These are phyloP conservation scores for Coregonus ussuriensis DNA, from an alignment of 2,797 vertebrate genomes.

Conservation along the genomic window DNA sequence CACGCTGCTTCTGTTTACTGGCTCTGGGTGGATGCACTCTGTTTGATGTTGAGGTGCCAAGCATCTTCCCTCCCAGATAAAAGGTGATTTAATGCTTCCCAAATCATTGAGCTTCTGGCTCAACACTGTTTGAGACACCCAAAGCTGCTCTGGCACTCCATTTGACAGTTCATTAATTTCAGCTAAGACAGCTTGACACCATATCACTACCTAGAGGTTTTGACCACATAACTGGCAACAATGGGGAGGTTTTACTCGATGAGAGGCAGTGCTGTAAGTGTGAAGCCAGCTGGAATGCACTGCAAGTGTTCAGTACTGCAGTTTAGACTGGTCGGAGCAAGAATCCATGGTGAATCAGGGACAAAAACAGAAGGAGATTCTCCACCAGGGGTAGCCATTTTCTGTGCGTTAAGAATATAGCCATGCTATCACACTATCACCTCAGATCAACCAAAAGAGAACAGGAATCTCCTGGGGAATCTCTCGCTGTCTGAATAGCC, in stretches of 20 bases:
- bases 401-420: not conserved
- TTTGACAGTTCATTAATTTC: not conserved
- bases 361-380: slow-evolving; percentile 1
- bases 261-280: not conserved
- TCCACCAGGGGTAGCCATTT: slow-evolving; percentile 67
- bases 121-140: not conserved
- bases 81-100: slow-evolving; percentile 14
- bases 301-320: not conserved
- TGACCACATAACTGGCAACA: slow-evolving; percentile 6
- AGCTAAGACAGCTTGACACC: not conserved
- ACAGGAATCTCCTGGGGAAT: not conserved
- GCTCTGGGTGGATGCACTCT: not conserved
- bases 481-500: too few species aligned
- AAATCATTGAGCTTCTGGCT: not conserved
- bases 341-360: slow-evolving; percentile 8
- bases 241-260: not conserved
- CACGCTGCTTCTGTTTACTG: slow-evolving; percentile 23
- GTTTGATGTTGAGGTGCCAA: slow-evolving; percentile 14
- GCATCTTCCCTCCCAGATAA: slow-evolving; percentile 12
- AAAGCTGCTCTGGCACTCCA: not conserved
- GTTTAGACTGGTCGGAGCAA: slow-evolving; percentile 2
- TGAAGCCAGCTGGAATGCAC: not conserved
- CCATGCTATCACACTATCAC: too few species aligned
- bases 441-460: too few species aligned
- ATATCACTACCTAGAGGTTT: not conserved